Base-by-base conservation (phyloP, 2,113 vertebrate species). In the Ifrita kowaldi region DNA sequence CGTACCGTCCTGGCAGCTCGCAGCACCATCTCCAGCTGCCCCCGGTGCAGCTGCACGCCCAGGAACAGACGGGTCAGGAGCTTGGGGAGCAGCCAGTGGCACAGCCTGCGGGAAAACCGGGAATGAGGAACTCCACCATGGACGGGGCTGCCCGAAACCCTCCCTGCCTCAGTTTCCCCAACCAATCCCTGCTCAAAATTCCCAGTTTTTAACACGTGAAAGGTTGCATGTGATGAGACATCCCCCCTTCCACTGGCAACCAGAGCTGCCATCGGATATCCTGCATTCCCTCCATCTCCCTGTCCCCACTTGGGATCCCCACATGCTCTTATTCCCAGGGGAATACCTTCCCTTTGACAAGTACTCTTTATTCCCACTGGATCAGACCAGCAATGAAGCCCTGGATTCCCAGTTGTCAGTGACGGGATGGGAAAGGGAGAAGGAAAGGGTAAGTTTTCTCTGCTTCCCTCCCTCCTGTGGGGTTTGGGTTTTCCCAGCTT, bases 1-100 rank as follows among this genome's bases (percentile, higher is more conserved):
- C 62, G 0, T 75, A 89, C 87, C 94, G 13, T 86, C 56, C 93
- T 37, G 21, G 95, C 30, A 0, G 98, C 98, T 63, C 59, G 90
- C 44, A 70, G 97, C 63, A 98, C 96, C 96, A 97, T 98, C 92
- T 97, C 96, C 97, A 98, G 70, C 91, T 98, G 98, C 46, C 97
- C 98, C 16, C n/a, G 95, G 86, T 98, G 98, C 39, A 98, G 92
- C 79, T 96, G 97, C 50, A 98, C 91, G 0, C 59, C 84, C 77
- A 96, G 70, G 91, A 98, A 98, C 57, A 98, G 56, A 19, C 56
- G 27, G 39, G 56, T 96, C 77, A 98, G 93, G 33, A 98, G 55
- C 87, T 96, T 96, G 39, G 98, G 95, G 35, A 98, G 79, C 3
- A 39, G 81, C 98, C 98, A 98, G 90, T 75, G 78, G 67, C 95